phyloP scores from a whole-genome alignment of 2,113 vertebrate genomes.

The Ochotona princeps region DNA sequence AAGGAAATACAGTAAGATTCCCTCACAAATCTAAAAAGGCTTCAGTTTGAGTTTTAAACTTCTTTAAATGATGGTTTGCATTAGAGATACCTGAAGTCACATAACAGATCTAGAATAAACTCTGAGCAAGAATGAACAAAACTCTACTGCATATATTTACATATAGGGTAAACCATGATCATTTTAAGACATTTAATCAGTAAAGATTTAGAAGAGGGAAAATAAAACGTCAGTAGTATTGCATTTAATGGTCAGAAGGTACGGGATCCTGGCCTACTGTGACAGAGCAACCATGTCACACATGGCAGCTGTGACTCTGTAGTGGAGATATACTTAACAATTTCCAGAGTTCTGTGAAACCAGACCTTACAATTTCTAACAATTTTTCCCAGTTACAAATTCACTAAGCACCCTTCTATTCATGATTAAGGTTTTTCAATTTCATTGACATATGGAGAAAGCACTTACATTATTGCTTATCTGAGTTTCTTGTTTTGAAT shows the following conservation, averaged over 20 bases:
- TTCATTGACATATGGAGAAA: slow-evolving; percentile 1
- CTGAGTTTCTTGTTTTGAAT: not conserved
- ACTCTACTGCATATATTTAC: not conserved
- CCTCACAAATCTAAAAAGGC: not conserved
- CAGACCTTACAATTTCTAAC: not conserved
- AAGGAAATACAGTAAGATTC: not conserved
- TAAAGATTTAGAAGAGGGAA: slow-evolving; percentile 17
- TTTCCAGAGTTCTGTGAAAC: not conserved
- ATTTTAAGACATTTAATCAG: slow-evolving; percentile 4
- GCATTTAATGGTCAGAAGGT: slow-evolving; percentile 3
- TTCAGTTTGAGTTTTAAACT: slow-evolving; percentile 8
- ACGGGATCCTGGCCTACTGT: not conserved
- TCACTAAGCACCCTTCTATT: not conserved
- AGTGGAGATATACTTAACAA: not conserved
- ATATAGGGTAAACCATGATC: not conserved
- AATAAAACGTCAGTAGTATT: not conserved
- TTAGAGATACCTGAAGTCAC: not conserved
- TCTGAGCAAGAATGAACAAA: not conserved
- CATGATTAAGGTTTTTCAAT: not conserved
- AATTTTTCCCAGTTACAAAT: not conserved
- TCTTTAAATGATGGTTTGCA: not conserved
- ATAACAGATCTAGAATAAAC: slow-evolving; percentile 35
- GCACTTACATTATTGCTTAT: not conserved
- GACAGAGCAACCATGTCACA: not conserved
- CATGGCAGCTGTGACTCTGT: not conserved